These are phyloP conservation scores for Spongilla lacustris DNA, from an alignment of 37 sponge, comb jelly and placozoan species.

Conservation along the genomic window DNA sequence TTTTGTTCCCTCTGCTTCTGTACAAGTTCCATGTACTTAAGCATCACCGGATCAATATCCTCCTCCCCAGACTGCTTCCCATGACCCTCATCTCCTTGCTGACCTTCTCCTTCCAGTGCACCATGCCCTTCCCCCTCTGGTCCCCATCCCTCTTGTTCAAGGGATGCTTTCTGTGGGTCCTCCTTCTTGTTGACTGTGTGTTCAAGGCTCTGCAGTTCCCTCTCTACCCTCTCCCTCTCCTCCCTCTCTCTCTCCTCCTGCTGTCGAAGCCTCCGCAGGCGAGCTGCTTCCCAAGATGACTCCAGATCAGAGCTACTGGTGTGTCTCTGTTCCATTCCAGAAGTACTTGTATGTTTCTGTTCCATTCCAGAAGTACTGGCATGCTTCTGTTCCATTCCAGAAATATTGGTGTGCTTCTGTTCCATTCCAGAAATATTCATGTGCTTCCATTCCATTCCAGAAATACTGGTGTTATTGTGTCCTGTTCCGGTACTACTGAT, in stretches of 20 bases:
- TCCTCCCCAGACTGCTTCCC: slow-evolving; percentile 14
- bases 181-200: neutral
- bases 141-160: neutral
- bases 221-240: slow-evolving; percentile 20
- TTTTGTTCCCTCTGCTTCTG: slow-evolving; percentile 41
- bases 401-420: neutral
- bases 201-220: neutral
- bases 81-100: neutral
- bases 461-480: too few relatives aligned
- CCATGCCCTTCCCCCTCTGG: neutral
- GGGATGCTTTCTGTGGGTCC: neutral
- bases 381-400: neutral
- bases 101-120: neutral
- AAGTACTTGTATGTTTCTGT: neutral
- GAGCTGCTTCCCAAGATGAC: neutral
- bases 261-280: neutral
- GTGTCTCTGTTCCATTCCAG: neutral
- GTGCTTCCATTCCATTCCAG: neutral
- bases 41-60: slow-evolving; percentile 62
- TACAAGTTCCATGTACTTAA: slow-evolving; percentile 79
- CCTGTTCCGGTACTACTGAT: too few relatives aligned
- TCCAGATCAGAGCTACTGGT: neutral
- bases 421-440: neutral
- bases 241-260: neutral
- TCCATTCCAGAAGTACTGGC: neutral